Evolutionary conservation across 2,113 vertebrate genomes (phyloP).

Genomic region (Pituophis catenifer): DNA sequence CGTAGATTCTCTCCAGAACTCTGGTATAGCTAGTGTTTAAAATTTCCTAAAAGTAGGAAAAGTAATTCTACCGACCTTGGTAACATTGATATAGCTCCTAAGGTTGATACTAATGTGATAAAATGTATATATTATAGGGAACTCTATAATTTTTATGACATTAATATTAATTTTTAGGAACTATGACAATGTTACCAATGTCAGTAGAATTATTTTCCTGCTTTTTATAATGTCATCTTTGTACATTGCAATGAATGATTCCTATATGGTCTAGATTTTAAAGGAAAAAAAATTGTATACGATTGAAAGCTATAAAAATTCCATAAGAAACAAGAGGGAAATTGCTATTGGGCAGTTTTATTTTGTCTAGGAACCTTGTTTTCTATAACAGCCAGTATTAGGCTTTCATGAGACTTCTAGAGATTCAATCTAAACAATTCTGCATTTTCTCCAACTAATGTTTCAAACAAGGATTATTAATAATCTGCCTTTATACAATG

Average conservation of each 20-base stretch:
- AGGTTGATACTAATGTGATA: background rate
- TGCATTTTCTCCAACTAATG: background rate
- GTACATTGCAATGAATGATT: background rate
- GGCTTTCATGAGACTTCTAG: background rate
- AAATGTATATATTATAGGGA: background rate
- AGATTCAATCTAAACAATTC: background rate
- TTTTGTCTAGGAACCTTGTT: background rate
- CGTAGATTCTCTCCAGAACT: background rate
- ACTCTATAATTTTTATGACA: background rate
- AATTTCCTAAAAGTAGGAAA: background rate
- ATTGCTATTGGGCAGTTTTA: background rate
- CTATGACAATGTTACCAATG: background rate
- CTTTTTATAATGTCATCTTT: background rate
- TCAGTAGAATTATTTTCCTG: background rate
- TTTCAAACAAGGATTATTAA: background rate
- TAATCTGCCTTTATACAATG: fast-evolving
- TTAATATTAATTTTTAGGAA: background rate
- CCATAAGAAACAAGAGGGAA: background rate
- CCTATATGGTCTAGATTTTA: background rate
- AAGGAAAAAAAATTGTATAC: background rate
- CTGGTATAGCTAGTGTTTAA: background rate
- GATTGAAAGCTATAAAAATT: background rate
- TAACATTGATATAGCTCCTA: background rate
- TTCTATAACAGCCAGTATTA: background rate
- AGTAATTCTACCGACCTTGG: background rate